phyloP scores from a whole-genome alignment of 2,888 invertebrate genomes.

The Resseliella maxima region DNA sequence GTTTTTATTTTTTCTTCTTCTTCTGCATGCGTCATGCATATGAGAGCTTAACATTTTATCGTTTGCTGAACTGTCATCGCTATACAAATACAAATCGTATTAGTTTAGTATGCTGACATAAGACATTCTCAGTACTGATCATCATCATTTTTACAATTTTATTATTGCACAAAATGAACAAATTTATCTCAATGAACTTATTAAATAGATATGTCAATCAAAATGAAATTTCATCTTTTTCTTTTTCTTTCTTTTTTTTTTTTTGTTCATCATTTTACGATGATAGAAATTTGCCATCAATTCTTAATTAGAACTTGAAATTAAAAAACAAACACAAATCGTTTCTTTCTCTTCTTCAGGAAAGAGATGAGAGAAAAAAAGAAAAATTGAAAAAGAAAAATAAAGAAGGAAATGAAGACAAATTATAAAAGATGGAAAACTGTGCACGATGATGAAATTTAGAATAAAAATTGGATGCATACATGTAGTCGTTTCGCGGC shows the following conservation, averaged over 20 bases:
- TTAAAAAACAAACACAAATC: background rate
- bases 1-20: background rate
- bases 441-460: background rate
- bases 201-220: background rate
- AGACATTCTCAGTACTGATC: background rate
- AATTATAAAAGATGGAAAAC: too few relatives aligned
- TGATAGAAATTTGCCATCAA: slow-evolving; percentile 9
- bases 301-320: background rate
- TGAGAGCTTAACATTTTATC: background rate
- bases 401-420: too few relatives aligned
- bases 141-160: too few relatives aligned
- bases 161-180: too few relatives aligned
- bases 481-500: background rate
- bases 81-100: background rate
- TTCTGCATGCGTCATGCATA: background rate
- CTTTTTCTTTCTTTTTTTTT: too few relatives aligned
- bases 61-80: background rate
- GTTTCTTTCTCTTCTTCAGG: too few relatives aligned
- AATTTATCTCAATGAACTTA: background rate
- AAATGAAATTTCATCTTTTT: background rate
- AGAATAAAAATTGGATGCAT: background rate
- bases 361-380: too few relatives aligned
- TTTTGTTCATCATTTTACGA: slow-evolving; percentile 11
- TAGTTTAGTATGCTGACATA: background rate
- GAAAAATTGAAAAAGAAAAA: too few relatives aligned